Conservation (phyloP, 2,113 vertebrate genomes). For the Hippocampus abdominalis region DNA sequence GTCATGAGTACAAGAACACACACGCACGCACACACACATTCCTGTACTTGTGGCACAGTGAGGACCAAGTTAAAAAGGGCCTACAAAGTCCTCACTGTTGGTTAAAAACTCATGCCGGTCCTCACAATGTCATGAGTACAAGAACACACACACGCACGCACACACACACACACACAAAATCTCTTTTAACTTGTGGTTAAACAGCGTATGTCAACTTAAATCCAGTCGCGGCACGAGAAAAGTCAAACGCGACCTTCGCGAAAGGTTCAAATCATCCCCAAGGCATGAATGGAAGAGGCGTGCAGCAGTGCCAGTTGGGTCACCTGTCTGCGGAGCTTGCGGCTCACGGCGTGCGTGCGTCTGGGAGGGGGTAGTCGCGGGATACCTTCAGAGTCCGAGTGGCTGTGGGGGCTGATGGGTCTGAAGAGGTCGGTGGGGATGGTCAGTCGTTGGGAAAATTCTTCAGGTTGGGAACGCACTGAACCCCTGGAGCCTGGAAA, state of each 20-base stretch:
- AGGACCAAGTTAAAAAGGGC: no score
- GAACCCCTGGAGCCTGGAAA: constrained; percentile 82
- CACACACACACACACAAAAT: no score
- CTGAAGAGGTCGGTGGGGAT: constrained; percentile 81
- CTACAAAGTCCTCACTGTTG: no score
- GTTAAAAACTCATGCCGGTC: no score
- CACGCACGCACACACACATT: no score
- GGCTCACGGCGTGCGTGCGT: constrained; percentile 78
- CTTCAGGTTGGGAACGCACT: constrained; percentile 79
- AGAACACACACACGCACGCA: no score
- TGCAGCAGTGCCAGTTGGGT: neutral
- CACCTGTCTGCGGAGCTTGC: constrained; percentile 94
- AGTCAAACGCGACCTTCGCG: neutral
- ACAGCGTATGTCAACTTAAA: neutral
- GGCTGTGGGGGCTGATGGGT: constrained; percentile 74
- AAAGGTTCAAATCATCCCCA: neutral
- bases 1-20: no score
- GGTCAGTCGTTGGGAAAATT: constrained; percentile 70
- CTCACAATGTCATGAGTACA: no score
- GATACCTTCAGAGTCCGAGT: constrained; percentile 73
- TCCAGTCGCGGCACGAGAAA: neutral
- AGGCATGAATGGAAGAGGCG: neutral
- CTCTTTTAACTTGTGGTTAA: neutral
- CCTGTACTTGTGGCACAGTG: no score
- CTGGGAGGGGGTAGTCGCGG: constrained; percentile 75